Base-by-base conservation (phyloP, 2,888 invertebrate species). In the Bugulina stolonifera region DNA sequence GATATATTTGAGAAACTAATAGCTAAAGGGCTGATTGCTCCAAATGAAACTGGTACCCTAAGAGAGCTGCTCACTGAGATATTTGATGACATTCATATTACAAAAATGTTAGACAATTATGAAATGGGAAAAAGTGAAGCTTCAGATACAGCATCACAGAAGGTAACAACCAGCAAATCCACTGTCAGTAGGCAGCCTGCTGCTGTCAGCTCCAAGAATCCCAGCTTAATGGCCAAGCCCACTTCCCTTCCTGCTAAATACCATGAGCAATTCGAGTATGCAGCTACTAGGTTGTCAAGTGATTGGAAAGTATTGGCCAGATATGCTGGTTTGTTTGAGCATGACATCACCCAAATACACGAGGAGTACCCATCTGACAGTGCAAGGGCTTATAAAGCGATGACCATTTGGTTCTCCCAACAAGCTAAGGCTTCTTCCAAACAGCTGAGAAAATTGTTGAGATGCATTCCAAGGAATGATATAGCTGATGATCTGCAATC, bases 401-500 rank as follows among this genome's bases (percentile, higher is more conserved):
- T 64, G 64, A 14, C 25, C 2, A 32, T 32, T 3, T 64, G 64
- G 64, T 64, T 27, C 32, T 25, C 14, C n/a, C 27, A 64, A 64
- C 64, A 64, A 32, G 32, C 25, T 10, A 32, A 32, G 14, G 64
- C 64, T 29, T 64, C 64, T 10, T 25, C 25, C 27, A 64, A 64
- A 64, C 29, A 64, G 32, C 32, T 64, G 29, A 64, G 34, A 64
- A 27, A 27, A 32, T n/a, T 64, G 2, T n/a, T 64, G 14, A 27
- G 64, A 10, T 32, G 27, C 10, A 64, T 64, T 29, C 64, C 64
- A 64, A 64, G 64, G 32, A 64, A 64, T 64, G 64, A 64, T 32
- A 64, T 64, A 25, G 64, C 64, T 27, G 64, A 64, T 64, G 64
- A 64, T 32, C 32, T 64, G 25, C 55, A n/a, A n/a, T n/a, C n/a